Evolutionary conservation across 2,797 vertebrate genomes (phyloP), one percentile per base, ranked within the genome.

Genomic region (Bovichtus variegatus): DNA sequence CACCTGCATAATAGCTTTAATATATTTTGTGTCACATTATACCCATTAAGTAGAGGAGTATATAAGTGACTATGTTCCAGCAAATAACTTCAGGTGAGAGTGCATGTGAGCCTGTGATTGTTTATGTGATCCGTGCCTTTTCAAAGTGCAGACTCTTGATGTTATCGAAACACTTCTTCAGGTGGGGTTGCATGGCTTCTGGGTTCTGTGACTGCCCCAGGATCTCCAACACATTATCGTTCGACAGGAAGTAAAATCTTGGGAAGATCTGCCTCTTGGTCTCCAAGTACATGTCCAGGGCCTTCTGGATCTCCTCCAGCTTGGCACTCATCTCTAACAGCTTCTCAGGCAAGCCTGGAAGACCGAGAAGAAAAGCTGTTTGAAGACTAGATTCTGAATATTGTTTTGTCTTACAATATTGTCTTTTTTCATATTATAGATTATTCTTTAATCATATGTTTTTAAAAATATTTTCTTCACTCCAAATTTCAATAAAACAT

Each of bases 121-220:
- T 23, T 44, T 21, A 21, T 44, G 13, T 21, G n/a, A 23, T 57
- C n/a, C 15, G 9, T 83, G 94, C 96, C 96, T 96, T 97, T 69
- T 93, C 93, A 41, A 97, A 94, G 13, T 66, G 85, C 53, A 98
- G 90, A 55, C 92, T 91, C 76, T 95, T 97, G 76, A 98, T 96
- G 88, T 97, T 97, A 91, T 97, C 96, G 0, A 98, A 98, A 87
- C 97, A 98, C 76, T 98, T 97, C 83, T 97, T 97, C 73, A 98
- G 93, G 89, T 98, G 96, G 0, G 96, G 95, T 75, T 97, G 96
- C 81, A 97, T 95, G 5, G 97, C 96, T 2, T 95, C 92, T 0
- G 96, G 97, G 84, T 97, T 96, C 36, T 96, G 95, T 0, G 97
- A 96, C 91, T 97, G 97, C 31, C 97, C 97, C 77, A 97, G 89